These are phyloP conservation scores for Zygothrica quintamaculata DNA, from an alignment of 2,888 invertebrate species.

Conservation along the genomic window DNA sequence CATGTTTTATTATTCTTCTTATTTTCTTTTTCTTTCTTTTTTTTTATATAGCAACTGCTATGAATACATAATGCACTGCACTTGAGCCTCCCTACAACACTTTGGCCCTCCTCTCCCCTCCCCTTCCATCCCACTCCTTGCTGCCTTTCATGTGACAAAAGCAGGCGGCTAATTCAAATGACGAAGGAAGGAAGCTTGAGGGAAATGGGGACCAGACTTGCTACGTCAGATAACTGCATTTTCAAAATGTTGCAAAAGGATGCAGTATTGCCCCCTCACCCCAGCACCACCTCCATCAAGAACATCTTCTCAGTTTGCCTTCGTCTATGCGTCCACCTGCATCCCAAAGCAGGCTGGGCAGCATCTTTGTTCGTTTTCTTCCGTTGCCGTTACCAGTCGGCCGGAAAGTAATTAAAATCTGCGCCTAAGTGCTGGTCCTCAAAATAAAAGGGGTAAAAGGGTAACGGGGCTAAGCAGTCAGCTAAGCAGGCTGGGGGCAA, in stretches of 20 bases:
- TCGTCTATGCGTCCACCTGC: too few species aligned
- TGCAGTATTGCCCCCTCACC: conserved; percentile 7
- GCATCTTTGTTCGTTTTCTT: conserved; percentile 54
- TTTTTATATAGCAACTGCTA: conserved; percentile 46
- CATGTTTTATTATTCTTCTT: conserved; percentile 32
- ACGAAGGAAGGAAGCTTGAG: conserved; percentile 28
- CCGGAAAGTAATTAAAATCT: conserved; percentile 78
- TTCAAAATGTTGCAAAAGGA: conserved; percentile 68
- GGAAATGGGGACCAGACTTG: neutral
- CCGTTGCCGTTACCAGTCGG: conserved; percentile 69
- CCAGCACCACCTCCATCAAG: too few species aligned
- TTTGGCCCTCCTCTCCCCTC: conserved; percentile 20
- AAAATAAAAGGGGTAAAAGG: conserved; percentile 42
- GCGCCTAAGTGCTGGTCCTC: conserved; percentile 76
- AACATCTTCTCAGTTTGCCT: neutral
- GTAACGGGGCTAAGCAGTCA: neutral
- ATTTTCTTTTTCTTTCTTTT: too few species aligned
- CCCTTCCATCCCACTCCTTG: conserved; percentile 7
- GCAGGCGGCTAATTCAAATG: conserved; percentile 72
- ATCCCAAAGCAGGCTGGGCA: conserved; percentile 11
- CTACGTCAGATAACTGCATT: conserved; percentile 70
- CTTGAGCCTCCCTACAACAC: conserved; percentile 60
- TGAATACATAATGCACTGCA: conserved; percentile 78
- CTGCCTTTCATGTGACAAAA: conserved; percentile 49
- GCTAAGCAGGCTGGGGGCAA: neutral